Evolutionary conservation across 2,888 invertebrate species (phyloP).

Genomic region (Lepeophtheirus nordmannii): DNA sequence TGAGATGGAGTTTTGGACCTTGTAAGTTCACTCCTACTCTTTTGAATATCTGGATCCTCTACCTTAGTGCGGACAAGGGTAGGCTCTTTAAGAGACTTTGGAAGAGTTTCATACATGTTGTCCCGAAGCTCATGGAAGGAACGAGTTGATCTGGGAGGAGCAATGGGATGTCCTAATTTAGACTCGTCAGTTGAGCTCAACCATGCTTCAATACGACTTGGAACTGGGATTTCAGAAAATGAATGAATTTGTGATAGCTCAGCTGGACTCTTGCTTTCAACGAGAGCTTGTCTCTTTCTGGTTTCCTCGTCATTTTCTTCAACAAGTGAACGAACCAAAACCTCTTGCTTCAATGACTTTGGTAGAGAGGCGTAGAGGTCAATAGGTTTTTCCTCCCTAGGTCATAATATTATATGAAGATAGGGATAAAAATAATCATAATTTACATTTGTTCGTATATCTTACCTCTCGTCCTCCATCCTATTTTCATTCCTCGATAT

Average conservation of each 20-base stretch:
- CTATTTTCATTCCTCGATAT: not conserved
- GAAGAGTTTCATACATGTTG: constrained; percentile 7
- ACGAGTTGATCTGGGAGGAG: constrained; percentile 4
- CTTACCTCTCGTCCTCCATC: not conserved
- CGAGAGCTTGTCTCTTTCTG: constrained; percentile 5
- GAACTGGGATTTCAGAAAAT: constrained; percentile 19
- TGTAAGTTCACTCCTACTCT: not conserved
- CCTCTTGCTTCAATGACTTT: not conserved
- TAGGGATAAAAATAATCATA: not conserved
- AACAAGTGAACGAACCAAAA: constrained; percentile 1
- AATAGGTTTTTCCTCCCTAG: not conserved
- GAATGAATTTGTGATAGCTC: constrained; percentile 17
- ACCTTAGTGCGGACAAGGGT: constrained; percentile 5
- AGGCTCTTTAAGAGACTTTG: constrained; percentile 10
- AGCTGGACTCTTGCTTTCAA: constrained; percentile 16
- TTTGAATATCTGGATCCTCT: not conserved
- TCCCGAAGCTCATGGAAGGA: constrained; percentile 11
- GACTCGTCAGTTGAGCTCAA: not conserved
- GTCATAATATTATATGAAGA: not conserved
- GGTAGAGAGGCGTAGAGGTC: constrained; percentile 21
- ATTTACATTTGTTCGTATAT: not conserved
- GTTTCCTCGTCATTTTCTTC: not conserved
- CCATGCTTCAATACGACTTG: not conserved
- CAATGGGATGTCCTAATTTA: constrained; percentile 2
- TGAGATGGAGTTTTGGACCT: constrained; percentile 5